Evolutionary conservation across 1,140 invertebrate species (phyloP), one percentile per base, ranked within the genome.

Genomic region (Plectrocnemia conspersa): DNA sequence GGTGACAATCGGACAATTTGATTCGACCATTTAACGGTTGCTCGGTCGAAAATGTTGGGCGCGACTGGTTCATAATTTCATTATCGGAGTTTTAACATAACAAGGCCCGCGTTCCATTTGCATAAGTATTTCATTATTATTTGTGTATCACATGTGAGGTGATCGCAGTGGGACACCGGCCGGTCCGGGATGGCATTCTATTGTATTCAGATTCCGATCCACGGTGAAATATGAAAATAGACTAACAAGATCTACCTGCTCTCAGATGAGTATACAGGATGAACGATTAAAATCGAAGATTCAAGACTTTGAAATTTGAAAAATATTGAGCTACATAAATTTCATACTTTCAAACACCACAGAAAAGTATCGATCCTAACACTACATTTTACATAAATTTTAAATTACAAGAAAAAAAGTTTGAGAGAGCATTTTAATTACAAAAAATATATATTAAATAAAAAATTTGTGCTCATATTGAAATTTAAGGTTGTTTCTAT

Each of bases 81-180:
- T 38, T 38, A 38, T 38, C 35, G 35, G 35, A 38, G 35, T 16
- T 9, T 38, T 7, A 16, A 38, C 35, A 38, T 38, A 38, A 38
- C 35, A 38, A 38, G 35, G 35, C 35, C 35, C 35, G 35, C 35
- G 11, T n/a, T n/a, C n/a, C 47, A 59, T 59, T 59, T 59, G 58
- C 58, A 59, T 59, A 59, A 59, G 58, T 35, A 59, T 59, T 18
- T 59, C 52, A 56, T 59, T 59, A 58, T 58, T 40, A 59, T 48
- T 54, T 55, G 46, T 58, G 44, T 41, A 58, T 50, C 47, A 22
- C 47, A 35, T 50, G 32, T 41, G 49, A 40, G 49, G 13, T 24
- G 35, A 49, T 27, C 47, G 15, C 47, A 50, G 47, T 50, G 47
- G 47, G 47, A 29, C 44, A 27, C 44, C 44, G 44, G 6, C 35